phyloP scores from a whole-genome alignment of 2,113 vertebrate genomes.

The Promerops cafer region DNA sequence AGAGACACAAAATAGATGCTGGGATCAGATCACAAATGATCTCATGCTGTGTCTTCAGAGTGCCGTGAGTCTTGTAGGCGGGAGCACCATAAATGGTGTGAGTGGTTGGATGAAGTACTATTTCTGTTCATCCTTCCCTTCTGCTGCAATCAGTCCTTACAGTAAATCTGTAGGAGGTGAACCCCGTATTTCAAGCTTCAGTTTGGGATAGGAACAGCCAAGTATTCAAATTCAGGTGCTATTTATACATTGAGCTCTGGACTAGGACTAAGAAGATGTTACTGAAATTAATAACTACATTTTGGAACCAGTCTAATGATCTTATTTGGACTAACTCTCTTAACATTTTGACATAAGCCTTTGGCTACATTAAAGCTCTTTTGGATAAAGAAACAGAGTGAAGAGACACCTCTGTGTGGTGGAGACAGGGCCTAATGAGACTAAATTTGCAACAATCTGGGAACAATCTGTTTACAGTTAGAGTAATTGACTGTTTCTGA shows the following conservation, averaged over 20 bases:
- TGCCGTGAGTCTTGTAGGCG: neutral
- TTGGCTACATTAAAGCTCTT: neutral
- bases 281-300: neutral
- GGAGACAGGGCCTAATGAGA: neutral
- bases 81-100: conserved; percentile 29
- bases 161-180: neutral
- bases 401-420: neutral
- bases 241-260: neutral
- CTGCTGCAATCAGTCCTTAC: conserved; percentile 14
- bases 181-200: neutral
- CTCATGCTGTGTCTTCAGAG: conserved; percentile 22
- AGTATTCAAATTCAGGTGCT: neutral
- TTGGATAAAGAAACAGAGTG: neutral
- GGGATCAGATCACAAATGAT: conserved; percentile 24
- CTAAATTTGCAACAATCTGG: neutral
- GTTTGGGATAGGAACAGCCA: neutral
- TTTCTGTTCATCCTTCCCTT: conserved; percentile 34
- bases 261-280: neutral
- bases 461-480: neutral
- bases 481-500: neutral
- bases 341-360: neutral
- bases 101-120: conserved; percentile 27
- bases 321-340: neutral
- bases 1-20: neutral
- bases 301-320: neutral